Evolutionary conservation across 2,888 invertebrate genomes (phyloP), one percentile per base, ranked within the genome.

Genomic region (Ectobius pallidus): DNA sequence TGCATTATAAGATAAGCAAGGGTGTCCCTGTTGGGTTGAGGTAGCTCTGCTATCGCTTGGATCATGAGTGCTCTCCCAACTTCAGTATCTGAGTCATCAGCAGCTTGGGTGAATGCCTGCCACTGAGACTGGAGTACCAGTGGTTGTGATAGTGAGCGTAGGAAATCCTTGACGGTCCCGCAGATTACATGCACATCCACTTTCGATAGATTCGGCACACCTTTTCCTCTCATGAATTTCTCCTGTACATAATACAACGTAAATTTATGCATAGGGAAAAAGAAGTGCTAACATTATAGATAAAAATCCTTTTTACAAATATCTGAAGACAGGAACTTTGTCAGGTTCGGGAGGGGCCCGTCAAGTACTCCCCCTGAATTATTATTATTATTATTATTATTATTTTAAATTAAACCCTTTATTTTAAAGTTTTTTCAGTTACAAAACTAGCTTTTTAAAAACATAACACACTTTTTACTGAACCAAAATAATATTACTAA

Each of bases 121-220:
- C 96, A 95, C 67, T 95, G 87, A 18, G 88, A 87, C 63, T 87
- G 88, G 0, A 96, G 95, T 71, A 98, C 90, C 0, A 99, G 85
- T 0, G 99, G 96, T 82, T 99, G 99, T 70, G 91, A 90, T 27
- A 99, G 85, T 0, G 91, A 89, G 4, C 96, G 89, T 71, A 99
- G 86, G 84, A 99, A 99, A 83, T 96, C 94, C 85, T 99, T 99
- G 61, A 99, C 87, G 75, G 95, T 94, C 58, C 97, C 95, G 83
- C 97, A 97, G 39, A 99, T 86, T 0, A 93, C 93, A 83, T 97
- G 92, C 32, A 97, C 87, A 81, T 99, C 95, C 46, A 79, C 77
- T 22, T 44, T 42, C 0, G 85, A 82, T 44, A 99, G 86, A 78
- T 91, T 92, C 0, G 98, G 97, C 0, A 92, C 89, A 0, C 94